Conservation (phyloP, 2,113 vertebrate genomes). For the Pedionomus torquatus region DNA sequence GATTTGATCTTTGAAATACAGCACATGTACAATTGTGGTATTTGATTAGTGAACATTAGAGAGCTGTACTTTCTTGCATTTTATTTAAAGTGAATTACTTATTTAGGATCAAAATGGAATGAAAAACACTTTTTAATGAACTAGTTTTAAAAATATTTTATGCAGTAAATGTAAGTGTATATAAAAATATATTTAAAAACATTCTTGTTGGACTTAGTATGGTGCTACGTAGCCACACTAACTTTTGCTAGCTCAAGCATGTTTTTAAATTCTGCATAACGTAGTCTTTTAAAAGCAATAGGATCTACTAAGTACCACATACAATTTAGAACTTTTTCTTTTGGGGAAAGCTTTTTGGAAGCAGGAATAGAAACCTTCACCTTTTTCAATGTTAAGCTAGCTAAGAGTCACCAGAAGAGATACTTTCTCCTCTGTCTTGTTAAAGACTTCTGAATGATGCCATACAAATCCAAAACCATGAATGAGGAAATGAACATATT, state of each 20-base stretch:
- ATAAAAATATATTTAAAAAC: background rate
- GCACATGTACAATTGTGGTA: conserved; percentile 42
- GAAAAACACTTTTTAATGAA: conserved; percentile 37
- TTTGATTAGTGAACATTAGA: conserved; percentile 70
- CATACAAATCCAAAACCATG: background rate
- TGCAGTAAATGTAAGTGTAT: background rate
- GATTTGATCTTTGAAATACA: conserved; percentile 26
- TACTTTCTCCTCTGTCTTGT: background rate
- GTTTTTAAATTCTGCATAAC: background rate
- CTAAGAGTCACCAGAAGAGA: background rate
- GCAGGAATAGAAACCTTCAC: background rate
- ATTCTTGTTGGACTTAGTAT: background rate
- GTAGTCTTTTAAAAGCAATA: background rate
- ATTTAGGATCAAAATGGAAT: conserved; percentile 36
- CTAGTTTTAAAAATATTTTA: background rate
- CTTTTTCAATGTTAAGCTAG: background rate
- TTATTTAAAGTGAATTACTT: background rate
- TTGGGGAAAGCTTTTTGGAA: background rate
- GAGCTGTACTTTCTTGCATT: conserved; percentile 27
- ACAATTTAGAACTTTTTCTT: background rate
- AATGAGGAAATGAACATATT: background rate
- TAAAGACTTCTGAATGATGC: background rate
- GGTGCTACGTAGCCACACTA: background rate
- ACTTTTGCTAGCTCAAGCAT: background rate
- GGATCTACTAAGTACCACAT: background rate